A percentile compares a stretch with the other conserved stretches of the same genome.
These are phyloP conservation scores for Hetaerina americana DNA, from an alignment of 1,140 invertebrate species.

Conservation along the genomic window DNA sequence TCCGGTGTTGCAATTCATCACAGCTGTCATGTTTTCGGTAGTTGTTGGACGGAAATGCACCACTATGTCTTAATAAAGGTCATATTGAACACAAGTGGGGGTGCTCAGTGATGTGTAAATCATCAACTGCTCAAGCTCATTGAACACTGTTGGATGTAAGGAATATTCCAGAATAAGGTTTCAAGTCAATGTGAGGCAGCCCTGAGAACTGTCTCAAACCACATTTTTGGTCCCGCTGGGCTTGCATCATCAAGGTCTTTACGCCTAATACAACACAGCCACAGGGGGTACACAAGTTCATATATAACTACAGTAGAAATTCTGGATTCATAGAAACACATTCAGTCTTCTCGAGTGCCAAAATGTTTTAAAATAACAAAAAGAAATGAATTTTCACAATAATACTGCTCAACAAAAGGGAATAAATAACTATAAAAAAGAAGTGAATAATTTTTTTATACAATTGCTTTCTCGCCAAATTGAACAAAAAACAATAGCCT, in stretches of 20 bases:
- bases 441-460: too few species aligned
- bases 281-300: neutral
- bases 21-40: neutral
- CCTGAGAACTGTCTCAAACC: too few species aligned
- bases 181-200: too few species aligned
- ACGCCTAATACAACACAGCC: neutral
- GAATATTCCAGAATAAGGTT: neutral
- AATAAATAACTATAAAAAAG: neutral
- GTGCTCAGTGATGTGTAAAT: neutral
- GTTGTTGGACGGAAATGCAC: neutral
- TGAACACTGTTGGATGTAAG: neutral
- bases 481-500: too few species aligned
- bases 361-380: neutral
- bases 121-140: neutral
- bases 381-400: neutral
- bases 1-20: neutral
- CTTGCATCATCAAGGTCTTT: neutral
- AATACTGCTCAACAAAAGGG: neutral
- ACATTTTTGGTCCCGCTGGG: neutral
- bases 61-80: neutral
- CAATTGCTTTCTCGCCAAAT: too few species aligned
- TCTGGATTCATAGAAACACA: neutral
- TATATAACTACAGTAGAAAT: neutral
- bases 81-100: neutral
- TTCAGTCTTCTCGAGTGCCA: neutral